A percentile compares a stretch with the other conserved stretches of the same genome.
These are phyloP conservation scores for Erythrocebus patas DNA, from an alignment of 2,113 vertebrate genomes.

Conservation along the genomic window DNA sequence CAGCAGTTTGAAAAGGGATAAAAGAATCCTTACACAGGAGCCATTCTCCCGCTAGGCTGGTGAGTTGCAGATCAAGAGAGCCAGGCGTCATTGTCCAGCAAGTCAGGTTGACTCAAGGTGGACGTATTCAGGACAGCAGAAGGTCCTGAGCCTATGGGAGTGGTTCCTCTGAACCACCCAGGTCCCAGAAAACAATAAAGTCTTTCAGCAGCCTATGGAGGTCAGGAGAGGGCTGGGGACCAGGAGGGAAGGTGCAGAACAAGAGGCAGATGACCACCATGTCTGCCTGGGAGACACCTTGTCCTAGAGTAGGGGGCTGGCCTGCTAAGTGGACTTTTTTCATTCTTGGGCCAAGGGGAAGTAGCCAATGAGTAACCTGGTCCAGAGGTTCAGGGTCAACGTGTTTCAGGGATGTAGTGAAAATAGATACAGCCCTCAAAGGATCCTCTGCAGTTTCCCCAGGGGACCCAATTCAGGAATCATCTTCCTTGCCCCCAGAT, in stretches of 20 bases:
- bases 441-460: neutral
- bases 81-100: neutral
- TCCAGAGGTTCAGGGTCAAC: neutral
- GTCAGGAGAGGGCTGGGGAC: neutral
- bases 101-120: neutral
- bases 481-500: neutral
- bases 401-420: fast-evolving
- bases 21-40: neutral
- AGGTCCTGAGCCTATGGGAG: neutral
- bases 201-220: neutral
- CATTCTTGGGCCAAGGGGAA: neutral
- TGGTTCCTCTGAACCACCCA: neutral
- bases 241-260: neutral
- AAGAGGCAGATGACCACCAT: neutral
- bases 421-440: neutral
- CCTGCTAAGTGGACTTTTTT: neutral
- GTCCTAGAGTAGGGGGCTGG: neutral
- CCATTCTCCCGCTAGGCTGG: neutral
- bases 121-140: neutral
- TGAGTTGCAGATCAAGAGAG: neutral
- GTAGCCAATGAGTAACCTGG: neutral
- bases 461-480: too few species aligned
- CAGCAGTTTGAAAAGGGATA: neutral
- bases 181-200: neutral
- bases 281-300: fast-evolving